Evolutionary conservation across 2,797 vertebrate genomes (phyloP).

Genomic region (Mycteria americana): DNA sequence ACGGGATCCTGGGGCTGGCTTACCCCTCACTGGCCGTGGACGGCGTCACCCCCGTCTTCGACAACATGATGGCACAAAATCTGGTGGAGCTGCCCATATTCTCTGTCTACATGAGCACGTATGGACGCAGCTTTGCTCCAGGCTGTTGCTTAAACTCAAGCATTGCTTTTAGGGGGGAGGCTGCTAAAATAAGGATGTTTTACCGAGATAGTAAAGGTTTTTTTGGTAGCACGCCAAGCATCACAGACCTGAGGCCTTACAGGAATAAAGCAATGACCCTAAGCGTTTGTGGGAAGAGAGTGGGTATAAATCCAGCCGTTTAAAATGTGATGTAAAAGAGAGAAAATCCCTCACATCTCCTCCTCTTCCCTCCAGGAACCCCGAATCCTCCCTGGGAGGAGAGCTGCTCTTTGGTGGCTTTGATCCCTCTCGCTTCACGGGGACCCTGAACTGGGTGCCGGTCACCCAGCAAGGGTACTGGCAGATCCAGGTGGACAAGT

Average conservation of each 20-base stretch:
- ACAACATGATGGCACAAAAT: slow-evolving; percentile 76
- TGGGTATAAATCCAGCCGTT: rapidly evolving
- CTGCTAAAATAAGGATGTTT: background rate
- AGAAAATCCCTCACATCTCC: background rate
- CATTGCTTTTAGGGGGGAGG: background rate
- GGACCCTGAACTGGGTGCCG: slow-evolving; percentile 76
- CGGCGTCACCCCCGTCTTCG: slow-evolving; percentile 71
- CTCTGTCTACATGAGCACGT: slow-evolving; percentile 78
- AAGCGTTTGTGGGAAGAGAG: background rate
- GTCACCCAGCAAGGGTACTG: slow-evolving; percentile 78
- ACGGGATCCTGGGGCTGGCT: slow-evolving; percentile 78
- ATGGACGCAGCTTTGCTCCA: rapidly evolving
- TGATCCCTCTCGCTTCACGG: slow-evolving; percentile 70
- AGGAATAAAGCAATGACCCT: background rate
- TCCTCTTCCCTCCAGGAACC: slow-evolving; percentile 51
- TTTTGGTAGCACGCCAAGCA: background rate
- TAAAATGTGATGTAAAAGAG: background rate
- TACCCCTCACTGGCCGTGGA: slow-evolving; percentile 72
- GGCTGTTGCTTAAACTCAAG: background rate
- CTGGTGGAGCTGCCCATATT: slow-evolving; percentile 77
- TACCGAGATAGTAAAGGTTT: rapidly evolving
- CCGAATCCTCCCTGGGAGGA: slow-evolving; percentile 39
- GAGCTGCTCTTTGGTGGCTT: slow-evolving; percentile 77
- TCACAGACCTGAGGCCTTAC: background rate
- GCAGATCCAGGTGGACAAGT: slow-evolving; percentile 78